Conservation (phyloP, 2,797 vertebrate genomes). For the Ctenopoma multispine region DNA sequence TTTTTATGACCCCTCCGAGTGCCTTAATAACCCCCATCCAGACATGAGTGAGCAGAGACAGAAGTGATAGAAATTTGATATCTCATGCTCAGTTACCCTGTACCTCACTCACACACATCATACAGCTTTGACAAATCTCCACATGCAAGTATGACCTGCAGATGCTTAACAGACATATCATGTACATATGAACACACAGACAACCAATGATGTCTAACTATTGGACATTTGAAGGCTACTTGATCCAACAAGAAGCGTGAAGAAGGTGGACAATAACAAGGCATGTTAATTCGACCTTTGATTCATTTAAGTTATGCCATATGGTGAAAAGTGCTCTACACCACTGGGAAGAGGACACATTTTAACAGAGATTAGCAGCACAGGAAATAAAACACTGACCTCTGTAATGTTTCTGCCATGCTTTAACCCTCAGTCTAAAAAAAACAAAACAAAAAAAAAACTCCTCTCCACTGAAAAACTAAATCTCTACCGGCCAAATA, state of each 20-base stretch:
- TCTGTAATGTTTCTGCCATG: conserved; percentile 22
- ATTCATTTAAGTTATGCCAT: conserved; percentile 59
- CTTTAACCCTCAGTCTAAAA: conserved; percentile 17
- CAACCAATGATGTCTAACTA: conserved; percentile 1
- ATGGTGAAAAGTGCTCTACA: conserved; percentile 38
- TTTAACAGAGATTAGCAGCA: conserved; percentile 38
- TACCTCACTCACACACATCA: conserved; percentile 54
- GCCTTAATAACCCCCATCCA: conserved; percentile 64
- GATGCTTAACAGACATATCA: not conserved
- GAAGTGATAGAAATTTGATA: conserved; percentile 69
- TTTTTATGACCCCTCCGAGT: conserved; percentile 59
- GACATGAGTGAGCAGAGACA: conserved; percentile 59
- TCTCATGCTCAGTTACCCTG: conserved; percentile 31
- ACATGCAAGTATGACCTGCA: conserved; percentile 22
- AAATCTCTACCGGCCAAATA: conserved; percentile 9
- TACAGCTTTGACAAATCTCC: conserved; percentile 30
- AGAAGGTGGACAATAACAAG: conserved; percentile 19
- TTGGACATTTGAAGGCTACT: conserved; percentile 11
- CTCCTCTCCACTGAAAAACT: conserved; percentile 14
- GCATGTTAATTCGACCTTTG: conserved; percentile 55
- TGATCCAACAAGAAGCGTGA: conserved; percentile 13
- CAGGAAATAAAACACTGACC: conserved; percentile 58
- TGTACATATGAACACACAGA: not conserved
- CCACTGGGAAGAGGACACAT: conserved; percentile 21
- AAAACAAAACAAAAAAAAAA: no score